phyloP scores from a whole-genome alignment of 2,888 invertebrate genomes.

The Bombylius major region DNA sequence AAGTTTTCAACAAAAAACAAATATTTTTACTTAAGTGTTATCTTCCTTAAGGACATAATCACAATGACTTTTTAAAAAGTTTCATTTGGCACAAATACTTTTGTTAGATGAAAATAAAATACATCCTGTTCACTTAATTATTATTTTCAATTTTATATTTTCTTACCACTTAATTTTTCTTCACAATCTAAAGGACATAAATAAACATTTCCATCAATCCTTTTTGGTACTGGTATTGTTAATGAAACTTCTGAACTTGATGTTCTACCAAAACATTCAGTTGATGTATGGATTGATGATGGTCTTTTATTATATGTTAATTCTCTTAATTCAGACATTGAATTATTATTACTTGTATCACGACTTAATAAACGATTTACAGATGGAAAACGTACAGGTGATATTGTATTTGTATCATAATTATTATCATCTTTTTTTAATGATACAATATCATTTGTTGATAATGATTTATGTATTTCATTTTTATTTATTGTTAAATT shows the following conservation, averaged over 20 bases:
- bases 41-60: too few species aligned
- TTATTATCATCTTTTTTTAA: background rate
- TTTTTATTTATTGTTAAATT: slow-evolving; percentile 25
- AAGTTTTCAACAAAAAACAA: too few species aligned
- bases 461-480: slow-evolving; percentile 11
- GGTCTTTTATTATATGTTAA: background rate
- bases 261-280: slow-evolving; percentile 1
- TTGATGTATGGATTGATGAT: slow-evolving; percentile 2
- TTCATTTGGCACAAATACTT: too few species aligned
- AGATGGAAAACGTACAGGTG: slow-evolving; percentile 12
- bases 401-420: background rate
- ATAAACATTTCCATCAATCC: slow-evolving; percentile 7
- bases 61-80: too few species aligned
- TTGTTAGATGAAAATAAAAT: too few species aligned
- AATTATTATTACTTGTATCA: background rate
- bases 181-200: slow-evolving; percentile 15
- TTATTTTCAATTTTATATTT: background rate
- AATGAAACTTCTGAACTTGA: slow-evolving; percentile 2
- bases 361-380: slow-evolving; percentile 5
- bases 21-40: too few species aligned
- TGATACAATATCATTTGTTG: slow-evolving; percentile 35
- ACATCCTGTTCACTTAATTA: too few species aligned
- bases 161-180: slow-evolving; percentile 14
- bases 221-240: slow-evolving; percentile 10
- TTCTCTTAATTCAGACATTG: background rate